Evolutionary conservation across 2,797 vertebrate genomes (phyloP).

Genomic region (Halcyon smyrnensis): DNA sequence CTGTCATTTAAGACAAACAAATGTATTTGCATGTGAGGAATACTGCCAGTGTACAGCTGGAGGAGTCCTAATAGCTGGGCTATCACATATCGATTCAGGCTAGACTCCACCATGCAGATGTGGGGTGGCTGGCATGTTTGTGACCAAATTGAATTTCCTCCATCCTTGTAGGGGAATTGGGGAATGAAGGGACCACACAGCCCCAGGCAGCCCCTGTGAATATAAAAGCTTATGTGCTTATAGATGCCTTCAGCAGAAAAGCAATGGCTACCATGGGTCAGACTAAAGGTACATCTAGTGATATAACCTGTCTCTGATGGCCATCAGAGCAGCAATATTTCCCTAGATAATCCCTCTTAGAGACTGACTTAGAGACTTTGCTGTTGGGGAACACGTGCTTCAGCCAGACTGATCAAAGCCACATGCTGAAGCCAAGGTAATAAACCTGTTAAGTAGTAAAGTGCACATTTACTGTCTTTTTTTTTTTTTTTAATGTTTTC

Average conservation of each 20-base stretch:
- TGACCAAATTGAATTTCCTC: not conserved
- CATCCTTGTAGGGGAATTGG: accelerated
- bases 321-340: not conserved
- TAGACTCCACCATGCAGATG: not conserved
- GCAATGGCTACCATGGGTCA: not conserved
- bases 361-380: not conserved
- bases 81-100: not conserved
- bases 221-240: not conserved
- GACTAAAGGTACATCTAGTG: no score
- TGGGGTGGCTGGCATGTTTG: not conserved
- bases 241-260: not conserved
- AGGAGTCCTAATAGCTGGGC: not conserved
- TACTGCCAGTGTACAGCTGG: constrained; percentile 29
- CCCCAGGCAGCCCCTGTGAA: not conserved
- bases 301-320: not conserved
- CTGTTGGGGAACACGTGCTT: not conserved
- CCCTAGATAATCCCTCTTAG: not conserved
- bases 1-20: constrained; percentile 39
- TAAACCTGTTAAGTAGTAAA: not conserved
- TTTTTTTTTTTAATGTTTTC: not conserved
- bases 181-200: not conserved
- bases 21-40: constrained; percentile 8
- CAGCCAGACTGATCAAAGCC: not conserved
- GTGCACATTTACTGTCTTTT: not conserved
- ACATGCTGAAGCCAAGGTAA: not conserved